A percentile compares a stretch with the other conserved stretches of the same genome.
These are phyloP conservation scores for Drymodes brunneopygia DNA, from an alignment of 2,113 vertebrate species.

Conservation along the genomic window DNA sequence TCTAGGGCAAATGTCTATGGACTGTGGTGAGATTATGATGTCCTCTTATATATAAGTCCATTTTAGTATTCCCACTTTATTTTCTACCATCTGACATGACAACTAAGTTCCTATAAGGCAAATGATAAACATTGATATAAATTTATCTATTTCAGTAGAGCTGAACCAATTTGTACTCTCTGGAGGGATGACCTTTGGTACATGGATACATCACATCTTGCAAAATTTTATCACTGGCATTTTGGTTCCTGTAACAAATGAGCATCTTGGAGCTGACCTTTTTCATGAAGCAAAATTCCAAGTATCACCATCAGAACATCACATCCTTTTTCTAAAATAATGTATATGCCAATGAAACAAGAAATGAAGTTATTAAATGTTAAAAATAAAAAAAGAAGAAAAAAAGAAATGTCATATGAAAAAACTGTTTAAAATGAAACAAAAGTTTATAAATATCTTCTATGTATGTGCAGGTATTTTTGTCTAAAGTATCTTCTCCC, in stretches of 20 bases:
- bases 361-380: neutral
- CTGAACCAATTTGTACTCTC: neutral
- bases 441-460: neutral
- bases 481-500: neutral
- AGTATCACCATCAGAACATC: neutral
- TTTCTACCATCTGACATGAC: neutral
- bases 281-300: neutral
- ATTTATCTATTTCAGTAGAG: neutral
- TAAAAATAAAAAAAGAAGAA: neutral
- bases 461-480: neutral
- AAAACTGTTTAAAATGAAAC: neutral
- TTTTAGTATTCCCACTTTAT: neutral
- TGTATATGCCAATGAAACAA: neutral
- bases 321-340: neutral
- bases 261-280: slow-evolving; percentile 8
- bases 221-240: slow-evolving; percentile 13
- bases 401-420: neutral
- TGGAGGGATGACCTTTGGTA: neutral
- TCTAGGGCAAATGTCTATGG: neutral
- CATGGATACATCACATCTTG: neutral
- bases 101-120: neutral
- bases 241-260: slow-evolving; percentile 15
- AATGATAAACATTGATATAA: neutral
- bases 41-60: neutral
- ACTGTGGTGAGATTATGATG: neutral